Evolutionary conservation across 2,113 vertebrate species (phyloP).

Genomic region (Bos javanicus): DNA sequence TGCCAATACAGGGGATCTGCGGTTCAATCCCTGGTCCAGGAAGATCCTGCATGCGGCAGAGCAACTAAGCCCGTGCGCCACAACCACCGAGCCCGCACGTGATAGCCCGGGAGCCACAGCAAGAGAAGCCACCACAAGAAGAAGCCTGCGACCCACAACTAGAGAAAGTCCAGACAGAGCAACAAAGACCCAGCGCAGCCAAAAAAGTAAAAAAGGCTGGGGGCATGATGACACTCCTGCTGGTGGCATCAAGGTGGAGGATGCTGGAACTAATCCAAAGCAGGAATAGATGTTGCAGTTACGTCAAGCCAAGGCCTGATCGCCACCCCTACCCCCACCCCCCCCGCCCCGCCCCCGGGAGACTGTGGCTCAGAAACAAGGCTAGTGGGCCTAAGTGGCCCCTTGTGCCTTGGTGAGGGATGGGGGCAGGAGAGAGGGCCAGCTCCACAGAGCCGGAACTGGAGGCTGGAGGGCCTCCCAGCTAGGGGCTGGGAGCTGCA

Average conservation of each 20-base stretch:
- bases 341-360: neutral
- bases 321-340: fast-evolving
- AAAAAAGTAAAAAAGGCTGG: neutral
- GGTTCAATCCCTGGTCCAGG: neutral
- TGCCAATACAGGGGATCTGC: neutral
- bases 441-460: fast-evolving
- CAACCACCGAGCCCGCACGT: neutral
- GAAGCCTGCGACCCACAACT: neutral
- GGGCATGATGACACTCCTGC: neutral
- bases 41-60: neutral
- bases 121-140: neutral
- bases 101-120: neutral
- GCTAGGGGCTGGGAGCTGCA: neutral
- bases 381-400: neutral
- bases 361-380: no score
- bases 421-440: fast-evolving
- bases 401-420: neutral
- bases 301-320: neutral
- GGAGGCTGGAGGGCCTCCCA: neutral
- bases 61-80: neutral
- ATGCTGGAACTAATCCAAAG: neutral
- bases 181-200: neutral
- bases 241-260: neutral
- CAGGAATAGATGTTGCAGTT: fast-evolving
- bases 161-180: neutral